Evolutionary conservation across 1,140 invertebrate species (phyloP), one percentile per base, ranked within the genome.

Genomic region (Argopecten irradians): DNA sequence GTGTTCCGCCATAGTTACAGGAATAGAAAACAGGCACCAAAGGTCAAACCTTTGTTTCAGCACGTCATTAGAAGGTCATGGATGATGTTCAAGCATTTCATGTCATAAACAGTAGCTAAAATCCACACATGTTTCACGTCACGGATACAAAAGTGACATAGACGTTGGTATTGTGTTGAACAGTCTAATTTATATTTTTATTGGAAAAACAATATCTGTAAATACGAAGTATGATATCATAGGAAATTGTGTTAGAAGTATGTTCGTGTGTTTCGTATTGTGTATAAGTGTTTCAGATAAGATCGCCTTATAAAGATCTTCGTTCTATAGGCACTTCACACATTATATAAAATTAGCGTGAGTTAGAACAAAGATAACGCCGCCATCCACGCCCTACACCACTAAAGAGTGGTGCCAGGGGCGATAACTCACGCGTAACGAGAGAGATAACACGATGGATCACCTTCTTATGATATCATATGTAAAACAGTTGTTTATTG

Each of bases 401-500:
- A 71, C 55, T 8, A 16, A 5, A n/a, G 55, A 71, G 55, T 71
- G 55, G 16, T 71, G 55, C 5, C 55, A 71, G n/a, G 55, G 55
- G 55, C 55, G 55, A 71, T 71, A 71, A 71, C 55, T 71, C 55
- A 71, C 22, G 55, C 55, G 55, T 71, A 71, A 71, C n/a, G 55
- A 71, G 55, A 11, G 19, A 71, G 55, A 71, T 71, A 28, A 71
- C 55, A 71, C 19, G 55, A 71, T 71, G 28, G 55, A 71, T 71
- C 55, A 71, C 55, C 14, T n/a, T 71, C 55, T 71, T 71, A 71
- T 71, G 55, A 71, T 71, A 71, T 71, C 55, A 28, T 28, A 71
- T 71, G 55, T 71, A 71, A 71, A 71, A 71, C 55, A 71, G 55
- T 71, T 71, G 55, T 71, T 71, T 28, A 71, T 71, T 71, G 55